Base-by-base conservation (phyloP, 23 tunicate genomes). In the Aplidium turbinatum region DNA sequence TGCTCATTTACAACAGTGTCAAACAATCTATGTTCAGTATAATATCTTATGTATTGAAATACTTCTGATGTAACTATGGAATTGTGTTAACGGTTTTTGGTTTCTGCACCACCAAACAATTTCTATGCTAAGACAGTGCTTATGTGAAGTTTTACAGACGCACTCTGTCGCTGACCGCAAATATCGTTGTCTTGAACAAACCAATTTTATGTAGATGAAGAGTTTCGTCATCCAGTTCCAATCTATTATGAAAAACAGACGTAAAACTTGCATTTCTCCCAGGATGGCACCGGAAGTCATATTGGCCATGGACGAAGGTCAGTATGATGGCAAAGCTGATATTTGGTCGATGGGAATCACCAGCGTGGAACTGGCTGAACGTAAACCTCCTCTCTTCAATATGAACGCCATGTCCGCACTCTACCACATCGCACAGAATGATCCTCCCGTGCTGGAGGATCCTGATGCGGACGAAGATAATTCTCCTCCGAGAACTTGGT, bases 231-330 rank as follows among this genome's bases (percentile, higher is more conserved):
- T 19, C 0, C 0, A 18, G 47, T 0, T 64, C 21, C 20, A 16
- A 29, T 64, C 31, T 16, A 22, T 64, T 30, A 30, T 13, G 0
- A 0, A 0, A 42, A 9, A 9, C 11, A 11, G 21, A 20, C 20
- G 22, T 11, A 54, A 25, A 16, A 9, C 11, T 42, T 42, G 50
- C 7, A 55, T 56, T n/a, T 71, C n/a, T n/a, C n/a, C 23, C 53
- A 91, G 97, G 97, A 91, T 91, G 97, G 90, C 97, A 6, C 97
- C 97, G 26, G 97, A 91, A 54, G 97, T 91, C 13, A 91, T 91
- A 4, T 80, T 91, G 42, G 97, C 97, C 34, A 91, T 91, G 97
- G 97, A 91, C 67, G 97, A 91, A 46, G 97, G 97, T 35, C 97
- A 91, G 63, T 91, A 91, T 60, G 90, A 84, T 68, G 97, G 97